Evolutionary conservation across 2,888 invertebrate species (phyloP).

Genomic region (Herminia tarsipennalis): DNA sequence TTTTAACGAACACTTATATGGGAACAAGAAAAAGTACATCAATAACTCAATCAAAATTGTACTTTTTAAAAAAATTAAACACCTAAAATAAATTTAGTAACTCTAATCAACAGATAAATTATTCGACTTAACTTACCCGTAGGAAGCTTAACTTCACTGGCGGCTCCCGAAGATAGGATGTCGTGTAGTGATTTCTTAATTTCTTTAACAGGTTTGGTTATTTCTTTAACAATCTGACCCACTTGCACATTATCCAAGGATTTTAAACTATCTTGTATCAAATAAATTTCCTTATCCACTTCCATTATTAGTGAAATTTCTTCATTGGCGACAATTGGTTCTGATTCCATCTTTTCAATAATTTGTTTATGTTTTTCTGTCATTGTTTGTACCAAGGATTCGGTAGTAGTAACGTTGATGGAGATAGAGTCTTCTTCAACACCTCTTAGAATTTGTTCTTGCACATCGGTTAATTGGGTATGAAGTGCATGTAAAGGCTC

Average conservation of each 20-base stretch:
- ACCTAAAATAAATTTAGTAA: too few relatives aligned
- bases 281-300: conserved; percentile 67
- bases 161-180: conserved; percentile 50
- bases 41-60: too few relatives aligned
- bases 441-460: conserved; percentile 63
- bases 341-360: conserved; percentile 56
- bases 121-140: conserved; percentile 67
- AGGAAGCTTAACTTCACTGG: conserved; percentile 38
- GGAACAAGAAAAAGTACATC: too few relatives aligned
- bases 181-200: conserved; percentile 60
- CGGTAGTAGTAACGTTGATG: conserved; percentile 62
- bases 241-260: conserved; percentile 57
- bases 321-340: conserved; percentile 50
- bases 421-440: conserved; percentile 62
- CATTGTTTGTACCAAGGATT: conserved; percentile 67
- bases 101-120: too few relatives aligned
- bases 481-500: conserved; percentile 66
- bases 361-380: conserved; percentile 70
- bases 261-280: conserved; percentile 64
- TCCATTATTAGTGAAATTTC: conserved; percentile 62
- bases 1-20: too few relatives aligned
- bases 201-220: conserved; percentile 58
- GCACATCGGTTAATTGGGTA: conserved; percentile 60
- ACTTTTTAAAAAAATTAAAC: too few relatives aligned
- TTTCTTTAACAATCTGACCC: conserved; percentile 50